Conservation (phyloP, 2,797 vertebrate genomes). For the Carcharodon carcharias region DNA sequence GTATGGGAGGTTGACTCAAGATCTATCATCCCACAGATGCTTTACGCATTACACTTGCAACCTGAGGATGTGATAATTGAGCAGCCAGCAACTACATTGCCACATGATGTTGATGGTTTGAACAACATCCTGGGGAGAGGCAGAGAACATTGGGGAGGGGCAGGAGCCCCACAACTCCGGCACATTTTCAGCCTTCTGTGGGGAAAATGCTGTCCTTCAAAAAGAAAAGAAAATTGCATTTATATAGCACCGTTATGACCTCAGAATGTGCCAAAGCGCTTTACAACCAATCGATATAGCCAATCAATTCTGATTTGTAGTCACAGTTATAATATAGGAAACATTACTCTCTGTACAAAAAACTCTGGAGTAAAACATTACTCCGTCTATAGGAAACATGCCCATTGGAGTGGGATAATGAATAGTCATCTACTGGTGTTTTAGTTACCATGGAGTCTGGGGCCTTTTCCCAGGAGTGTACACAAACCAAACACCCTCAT, state of each 20-base stretch:
- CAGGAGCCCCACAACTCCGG: not conserved
- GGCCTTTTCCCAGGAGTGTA: not conserved
- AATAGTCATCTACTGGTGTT: not conserved
- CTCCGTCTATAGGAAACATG: not conserved
- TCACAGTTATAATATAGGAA: not conserved
- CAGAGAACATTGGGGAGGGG: not conserved
- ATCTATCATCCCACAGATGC: not conserved
- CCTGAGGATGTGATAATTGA: not conserved
- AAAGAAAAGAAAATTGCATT: not conserved
- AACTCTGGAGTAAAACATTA: not conserved
- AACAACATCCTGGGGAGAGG: not conserved
- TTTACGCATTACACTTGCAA: not conserved
- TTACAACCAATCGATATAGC: not conserved
- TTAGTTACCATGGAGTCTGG: not conserved
- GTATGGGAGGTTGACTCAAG: not conserved
- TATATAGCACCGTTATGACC: not conserved
- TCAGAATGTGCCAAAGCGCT: not conserved
- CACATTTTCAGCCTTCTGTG: not conserved
- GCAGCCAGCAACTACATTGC: not conserved
- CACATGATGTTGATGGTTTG: not conserved
- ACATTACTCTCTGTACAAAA: not conserved
- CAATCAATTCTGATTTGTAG: not conserved
- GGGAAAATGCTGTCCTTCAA: not conserved
- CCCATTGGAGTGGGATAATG: not conserved
- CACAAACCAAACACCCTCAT: not conserved